phyloP scores from a whole-genome alignment of 1,140 invertebrate species.

The Drosophila dunni region DNA sequence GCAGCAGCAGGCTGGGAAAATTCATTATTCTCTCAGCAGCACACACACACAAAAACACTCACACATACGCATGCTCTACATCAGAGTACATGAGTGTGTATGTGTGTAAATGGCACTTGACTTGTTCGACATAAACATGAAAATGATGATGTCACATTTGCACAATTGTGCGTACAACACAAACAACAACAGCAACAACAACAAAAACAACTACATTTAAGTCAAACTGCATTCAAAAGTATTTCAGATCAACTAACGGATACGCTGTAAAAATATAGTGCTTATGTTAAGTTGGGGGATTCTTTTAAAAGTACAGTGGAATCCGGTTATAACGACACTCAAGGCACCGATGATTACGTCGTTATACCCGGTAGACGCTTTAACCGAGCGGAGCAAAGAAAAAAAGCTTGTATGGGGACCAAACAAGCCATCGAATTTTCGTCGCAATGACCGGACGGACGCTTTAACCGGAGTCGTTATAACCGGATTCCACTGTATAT shows the following conservation, averaged over 20 bases:
- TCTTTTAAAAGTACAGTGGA: too few relatives aligned
- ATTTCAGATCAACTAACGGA: not conserved
- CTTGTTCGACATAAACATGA: slow-evolving; percentile 81
- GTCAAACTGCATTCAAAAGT: slow-evolving; percentile 19
- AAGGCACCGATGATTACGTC: too few relatives aligned
- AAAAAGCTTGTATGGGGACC: too few relatives aligned
- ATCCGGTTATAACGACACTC: too few relatives aligned
- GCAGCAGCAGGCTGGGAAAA: slow-evolving; percentile 69
- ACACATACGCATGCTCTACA: slow-evolving; percentile 36
- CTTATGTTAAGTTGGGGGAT: too few relatives aligned
- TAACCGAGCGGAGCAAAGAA: too few relatives aligned
- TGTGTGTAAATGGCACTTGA: slow-evolving; percentile 76
- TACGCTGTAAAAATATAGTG: not conserved
- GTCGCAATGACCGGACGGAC: too few relatives aligned
- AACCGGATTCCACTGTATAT: too few relatives aligned
- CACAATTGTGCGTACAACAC: slow-evolving; percentile 78
- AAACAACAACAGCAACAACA: slow-evolving; percentile 49
- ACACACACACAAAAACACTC: slow-evolving; percentile 39
- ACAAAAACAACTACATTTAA: slow-evolving; percentile 40
- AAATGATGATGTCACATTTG: slow-evolving; percentile 82
- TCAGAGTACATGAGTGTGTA: slow-evolving; percentile 25
- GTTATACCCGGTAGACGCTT: too few relatives aligned
- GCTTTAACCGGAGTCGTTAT: too few relatives aligned
- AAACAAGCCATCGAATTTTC: too few relatives aligned
- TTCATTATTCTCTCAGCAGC: slow-evolving; percentile 63